phyloP scores from a whole-genome alignment of 1,140 invertebrate species.

The Coenobita brevimanus region DNA sequence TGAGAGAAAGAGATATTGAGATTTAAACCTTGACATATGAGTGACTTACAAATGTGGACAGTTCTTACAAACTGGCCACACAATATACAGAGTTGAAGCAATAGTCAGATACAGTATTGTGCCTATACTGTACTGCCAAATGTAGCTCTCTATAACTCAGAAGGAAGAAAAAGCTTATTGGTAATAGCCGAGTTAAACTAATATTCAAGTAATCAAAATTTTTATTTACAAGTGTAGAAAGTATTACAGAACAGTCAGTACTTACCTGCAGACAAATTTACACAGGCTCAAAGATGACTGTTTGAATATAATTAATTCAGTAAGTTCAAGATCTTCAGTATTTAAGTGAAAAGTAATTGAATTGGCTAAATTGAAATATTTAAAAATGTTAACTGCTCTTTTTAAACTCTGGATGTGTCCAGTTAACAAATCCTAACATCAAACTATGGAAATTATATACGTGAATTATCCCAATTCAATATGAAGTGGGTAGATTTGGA shows the following conservation, averaged over 20 bases:
- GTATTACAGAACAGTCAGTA: slow-evolving; percentile 64
- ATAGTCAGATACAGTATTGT: too few species aligned
- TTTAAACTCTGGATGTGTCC: neutral
- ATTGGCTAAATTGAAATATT: slow-evolving; percentile 34
- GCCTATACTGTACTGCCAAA: too few species aligned
- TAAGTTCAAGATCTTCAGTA: neutral
- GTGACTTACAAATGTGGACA: too few species aligned
- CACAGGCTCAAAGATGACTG: slow-evolving; percentile 31
- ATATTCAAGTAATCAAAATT: slow-evolving; percentile 59
- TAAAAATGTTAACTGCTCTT: neutral
- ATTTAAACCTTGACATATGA: too few species aligned
- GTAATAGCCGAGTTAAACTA: neutral
- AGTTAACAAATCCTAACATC: slow-evolving; percentile 32
- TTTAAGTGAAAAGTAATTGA: slow-evolving; percentile 13
- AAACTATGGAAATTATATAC: slow-evolving; percentile 39
- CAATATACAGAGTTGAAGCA: too few species aligned
- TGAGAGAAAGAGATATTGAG: too few species aligned
- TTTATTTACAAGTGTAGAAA: slow-evolving; percentile 67
- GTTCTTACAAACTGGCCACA: too few species aligned
- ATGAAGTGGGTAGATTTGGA: slow-evolving; percentile 46
- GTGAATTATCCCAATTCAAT: slow-evolving; percentile 51
- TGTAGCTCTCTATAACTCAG: too few species aligned
- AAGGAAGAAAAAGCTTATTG: too few species aligned
- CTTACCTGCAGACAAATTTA: slow-evolving; percentile 35
- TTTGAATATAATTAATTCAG: slow-evolving; percentile 20